Evolutionary conservation across 2,113 vertebrate species (phyloP).

Genomic region (Myxocyprinus asiaticus): DNA sequence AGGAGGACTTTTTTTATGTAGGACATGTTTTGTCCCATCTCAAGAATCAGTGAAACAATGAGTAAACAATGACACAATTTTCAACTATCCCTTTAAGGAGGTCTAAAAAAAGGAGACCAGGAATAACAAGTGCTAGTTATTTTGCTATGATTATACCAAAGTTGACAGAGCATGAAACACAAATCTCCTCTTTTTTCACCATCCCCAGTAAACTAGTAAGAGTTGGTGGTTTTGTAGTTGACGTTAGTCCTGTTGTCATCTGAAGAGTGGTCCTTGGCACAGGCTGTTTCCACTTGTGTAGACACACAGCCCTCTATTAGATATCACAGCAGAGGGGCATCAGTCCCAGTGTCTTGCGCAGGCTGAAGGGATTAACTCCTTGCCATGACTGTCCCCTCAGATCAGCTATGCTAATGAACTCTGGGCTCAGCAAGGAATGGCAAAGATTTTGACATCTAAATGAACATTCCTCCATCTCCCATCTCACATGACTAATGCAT

Average conservation of each 20-base stretch:
- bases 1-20: too few relatives aligned
- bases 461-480: constrained; percentile 8
- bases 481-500: constrained; percentile 31
- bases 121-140: too few relatives aligned
- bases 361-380: constrained; percentile 1
- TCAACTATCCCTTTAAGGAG: too few relatives aligned
- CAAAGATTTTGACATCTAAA: constrained; percentile 28
- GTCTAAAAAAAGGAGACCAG: too few relatives aligned
- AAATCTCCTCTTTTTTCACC: not conserved
- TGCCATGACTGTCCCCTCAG: not conserved
- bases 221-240: not conserved
- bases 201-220: not conserved
- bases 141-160: not conserved
- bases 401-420: constrained; percentile 35
- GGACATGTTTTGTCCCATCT: too few relatives aligned
- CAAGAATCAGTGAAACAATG: too few relatives aligned
- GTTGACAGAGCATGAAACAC: not conserved
- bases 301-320: not conserved
- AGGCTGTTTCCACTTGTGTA: not conserved
- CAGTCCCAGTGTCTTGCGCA: not conserved
- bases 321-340: constrained; percentile 2
- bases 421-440: constrained; percentile 9
- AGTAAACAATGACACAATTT: too few relatives aligned
- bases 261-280: not conserved
- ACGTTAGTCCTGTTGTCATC: constrained; percentile 22